Conservation (phyloP, 2,113 vertebrate genomes). For the Isichthys henryi region DNA sequence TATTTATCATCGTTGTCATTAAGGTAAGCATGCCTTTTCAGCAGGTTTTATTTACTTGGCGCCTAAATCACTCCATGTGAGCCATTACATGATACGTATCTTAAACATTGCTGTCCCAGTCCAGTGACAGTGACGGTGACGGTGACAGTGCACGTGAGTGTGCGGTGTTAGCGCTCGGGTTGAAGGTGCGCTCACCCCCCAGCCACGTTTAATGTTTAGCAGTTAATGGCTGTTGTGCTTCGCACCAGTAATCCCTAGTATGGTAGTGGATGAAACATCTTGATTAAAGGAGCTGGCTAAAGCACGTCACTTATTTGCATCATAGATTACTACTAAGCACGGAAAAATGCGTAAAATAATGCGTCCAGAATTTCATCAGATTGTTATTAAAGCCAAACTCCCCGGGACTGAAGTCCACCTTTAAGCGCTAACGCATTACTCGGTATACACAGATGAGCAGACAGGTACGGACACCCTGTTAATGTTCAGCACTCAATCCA, state of each 20-base stretch:
- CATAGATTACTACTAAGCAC: neutral
- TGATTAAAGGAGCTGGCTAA: neutral
- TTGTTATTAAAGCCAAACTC: neutral
- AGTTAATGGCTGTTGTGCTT: neutral
- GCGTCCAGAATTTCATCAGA: neutral
- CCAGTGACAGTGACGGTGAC: neutral
- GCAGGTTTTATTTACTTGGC: neutral
- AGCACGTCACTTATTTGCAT: neutral
- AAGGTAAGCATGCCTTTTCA: conserved; percentile 45
- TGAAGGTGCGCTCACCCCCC: neutral
- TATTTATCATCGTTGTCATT: conserved; percentile 46
- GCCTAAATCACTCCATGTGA: neutral
- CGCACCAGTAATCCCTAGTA: neutral
- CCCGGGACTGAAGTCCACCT: neutral
- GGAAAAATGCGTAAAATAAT: neutral
- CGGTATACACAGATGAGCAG: neutral
- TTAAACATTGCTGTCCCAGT: neutral
- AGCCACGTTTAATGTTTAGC: neutral
- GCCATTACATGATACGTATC: neutral
- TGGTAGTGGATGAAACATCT: neutral
- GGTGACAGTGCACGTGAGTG: neutral
- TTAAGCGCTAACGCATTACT: neutral
- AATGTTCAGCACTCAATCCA: neutral
- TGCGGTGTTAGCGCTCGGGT: neutral
- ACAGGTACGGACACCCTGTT: neutral